Evolutionary conservation across 2,113 vertebrate genomes (phyloP).

Genomic region (Anguilla rostrata): DNA sequence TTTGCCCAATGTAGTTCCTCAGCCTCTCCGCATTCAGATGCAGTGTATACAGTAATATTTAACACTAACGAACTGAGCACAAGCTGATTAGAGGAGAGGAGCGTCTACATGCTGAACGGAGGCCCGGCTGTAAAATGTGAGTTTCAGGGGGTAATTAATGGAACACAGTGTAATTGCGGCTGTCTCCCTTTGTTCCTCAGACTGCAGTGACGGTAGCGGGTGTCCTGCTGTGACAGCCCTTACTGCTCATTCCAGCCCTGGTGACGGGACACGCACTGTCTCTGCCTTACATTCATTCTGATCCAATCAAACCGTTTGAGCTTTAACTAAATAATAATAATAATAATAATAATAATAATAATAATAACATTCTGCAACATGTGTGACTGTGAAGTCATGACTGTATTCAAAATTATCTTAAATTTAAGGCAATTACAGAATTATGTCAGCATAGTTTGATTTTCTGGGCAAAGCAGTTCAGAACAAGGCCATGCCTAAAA

Average conservation of each 20-base stretch:
- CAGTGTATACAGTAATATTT: conserved; percentile 29
- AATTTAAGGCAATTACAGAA: background rate
- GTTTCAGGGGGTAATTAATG: conserved; percentile 48
- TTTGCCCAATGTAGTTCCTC: conserved; percentile 33
- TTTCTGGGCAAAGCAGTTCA: background rate
- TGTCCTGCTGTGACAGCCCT: background rate
- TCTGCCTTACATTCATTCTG: background rate
- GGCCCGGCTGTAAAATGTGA: conserved; percentile 41
- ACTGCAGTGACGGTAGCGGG: conserved; percentile 19
- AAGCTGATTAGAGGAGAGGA: conserved; percentile 44
- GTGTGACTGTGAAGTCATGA: too few relatives aligned
- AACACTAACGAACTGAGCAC: conserved; percentile 36
- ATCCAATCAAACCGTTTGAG: background rate
- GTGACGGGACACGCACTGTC: background rate
- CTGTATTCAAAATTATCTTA: background rate
- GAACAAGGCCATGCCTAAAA: too few relatives aligned
- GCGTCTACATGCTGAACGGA: conserved; percentile 45
- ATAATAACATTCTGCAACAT: too few relatives aligned
- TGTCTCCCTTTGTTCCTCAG: conserved; percentile 35
- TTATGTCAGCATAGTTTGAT: too few relatives aligned
- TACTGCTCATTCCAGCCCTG: background rate
- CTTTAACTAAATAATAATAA: background rate
- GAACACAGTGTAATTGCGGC: conserved; percentile 45
- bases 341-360: too few relatives aligned
- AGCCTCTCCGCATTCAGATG: conserved; percentile 29